Base-by-base conservation (phyloP, 2,888 invertebrate species). In the Synergus japonicus region DNA sequence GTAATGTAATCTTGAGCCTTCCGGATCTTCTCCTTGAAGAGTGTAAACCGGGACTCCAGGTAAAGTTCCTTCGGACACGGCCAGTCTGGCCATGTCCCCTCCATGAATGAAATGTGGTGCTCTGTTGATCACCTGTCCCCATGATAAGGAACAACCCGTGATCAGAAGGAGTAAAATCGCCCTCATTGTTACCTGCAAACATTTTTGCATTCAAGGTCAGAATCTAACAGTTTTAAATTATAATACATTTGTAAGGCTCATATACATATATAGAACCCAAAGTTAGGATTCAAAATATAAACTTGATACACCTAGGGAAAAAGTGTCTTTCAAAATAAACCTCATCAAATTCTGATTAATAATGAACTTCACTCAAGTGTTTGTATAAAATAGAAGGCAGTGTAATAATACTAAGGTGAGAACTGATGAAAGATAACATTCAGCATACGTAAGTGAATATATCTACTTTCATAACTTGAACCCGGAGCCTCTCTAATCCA, bases 51-150 rank as follows among this genome's bases (percentile, higher is more conserved):
- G 95, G 79, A 96, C 95, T 54, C 96, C 96, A 13, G 96, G 95
- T 58, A 94, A 94, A 1, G 96, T 96, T 86, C 96, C 95, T 91
- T 97, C 97, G 12, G 95, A 93, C 13, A 97, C 91, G 79, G 95
- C 95, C 88, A 97, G 95, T 81, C 95, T 94, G 2, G 95, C 94
- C 96, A 97, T 96, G 89, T 97, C 97, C 1, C 97, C 96, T 84
- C 95, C 95, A 37, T 95, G 94, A 41, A 96, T 92, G 90, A 97
- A 97, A 88, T 95, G 95, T 0, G 97, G 96, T 1, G 95, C 95
- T 79, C 95, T 93, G 93, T 96, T 96, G 87, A 94, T 92, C 85
- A 94, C 93, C 89, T 95, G 95, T 76, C 93, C 91, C 85, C 89
- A 87, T 83, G 87, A 84, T 65, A 83, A 69, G 80, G 87, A 85